Percentiles rank a stretch among this genome's conserved stretches.
Conservation (phyloP, 2,797 vertebrate species). For the Cyclopterus lumpus region DNA sequence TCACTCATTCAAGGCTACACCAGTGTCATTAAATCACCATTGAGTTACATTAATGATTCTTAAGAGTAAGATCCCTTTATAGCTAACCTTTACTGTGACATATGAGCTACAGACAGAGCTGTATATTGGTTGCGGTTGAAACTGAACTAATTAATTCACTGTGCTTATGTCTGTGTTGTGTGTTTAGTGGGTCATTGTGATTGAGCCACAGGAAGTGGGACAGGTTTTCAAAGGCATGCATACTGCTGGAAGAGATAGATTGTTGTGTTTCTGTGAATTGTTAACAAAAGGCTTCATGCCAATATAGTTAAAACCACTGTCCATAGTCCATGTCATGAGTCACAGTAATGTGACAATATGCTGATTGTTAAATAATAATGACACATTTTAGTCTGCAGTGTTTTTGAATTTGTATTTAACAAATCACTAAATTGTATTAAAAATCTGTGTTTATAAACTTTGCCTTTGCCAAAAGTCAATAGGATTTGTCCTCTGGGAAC, state of each 20-base stretch:
- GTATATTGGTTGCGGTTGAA: neutral
- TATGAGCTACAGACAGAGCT: neutral
- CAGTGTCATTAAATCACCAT: neutral
- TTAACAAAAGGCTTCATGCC: neutral
- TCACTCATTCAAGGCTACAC: constrained; percentile 18
- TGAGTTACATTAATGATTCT: constrained; percentile 41
- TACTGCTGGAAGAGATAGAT: neutral
- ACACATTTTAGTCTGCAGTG: neutral
- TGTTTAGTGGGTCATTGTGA: neutral
- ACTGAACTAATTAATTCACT: neutral
- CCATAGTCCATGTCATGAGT: constrained; percentile 2
- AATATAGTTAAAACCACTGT: neutral
- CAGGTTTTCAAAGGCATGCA: neutral
- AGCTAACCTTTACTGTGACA: neutral
- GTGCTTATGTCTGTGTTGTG: neutral
- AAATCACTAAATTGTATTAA: neutral
- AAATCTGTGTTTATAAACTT: neutral
- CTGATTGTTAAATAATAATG: neutral
- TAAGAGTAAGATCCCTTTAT: neutral
- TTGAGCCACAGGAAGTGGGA: neutral
- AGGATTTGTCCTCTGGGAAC: no score
- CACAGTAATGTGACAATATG: neutral
- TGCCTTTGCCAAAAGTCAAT: no score
- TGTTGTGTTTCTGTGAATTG: neutral
- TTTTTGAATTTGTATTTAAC: neutral